Evolutionary conservation across 2,113 vertebrate species (phyloP), one percentile per base, ranked within the genome.

Genomic region (Lasiurus cinereus): DNA sequence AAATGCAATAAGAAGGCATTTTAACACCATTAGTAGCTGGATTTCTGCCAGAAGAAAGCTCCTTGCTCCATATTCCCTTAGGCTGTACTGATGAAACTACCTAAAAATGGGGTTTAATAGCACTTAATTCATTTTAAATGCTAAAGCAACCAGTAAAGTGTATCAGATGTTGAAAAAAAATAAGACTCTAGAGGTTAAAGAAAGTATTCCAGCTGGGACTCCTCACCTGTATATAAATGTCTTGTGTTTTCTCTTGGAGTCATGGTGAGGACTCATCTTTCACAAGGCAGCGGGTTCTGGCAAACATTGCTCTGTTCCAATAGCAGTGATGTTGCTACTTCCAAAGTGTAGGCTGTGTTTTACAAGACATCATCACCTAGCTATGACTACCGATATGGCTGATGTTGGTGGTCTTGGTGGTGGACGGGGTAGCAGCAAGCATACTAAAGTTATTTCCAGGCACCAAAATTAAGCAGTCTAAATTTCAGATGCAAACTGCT

Each of bases 21-120:
- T 98, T 98, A 98, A 98, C 96, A 97, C 96, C 97, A 97, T 98
- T 98, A 97, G 97, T 87, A 97, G 96, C 84, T 98, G 98, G 98
- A 98, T 97, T 98, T n/a, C 94, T 97, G 98, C 97, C 98, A 98
- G 98, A 94, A 95, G 83, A 97, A 97, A 97, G 67, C 95, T 96
- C 82, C 96, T 97, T 97, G 88, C 66, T 98, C 97, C 98, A 97
- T 98, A 97, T 97, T 96, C 70, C 77, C 96, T 98, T 97, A 97
- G 97, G 97, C 86, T 94, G 33, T 89, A 78, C 91, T 97, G 96
- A 97, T 97, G 95, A 98, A 98, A 97, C 89, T 97, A 86, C n/a
- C 86, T 96, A 97, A 97, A 97, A 97, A 94, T 95, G 95, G 80
- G 46, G 70, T 95, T 98, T 98, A 96, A 94, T 97, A 93, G 86